A percentile compares a stretch with the other conserved stretches of the same genome.
Evolutionary conservation across 1,140 invertebrate genomes (phyloP).

Genomic region (Platyscapa corneri): DNA sequence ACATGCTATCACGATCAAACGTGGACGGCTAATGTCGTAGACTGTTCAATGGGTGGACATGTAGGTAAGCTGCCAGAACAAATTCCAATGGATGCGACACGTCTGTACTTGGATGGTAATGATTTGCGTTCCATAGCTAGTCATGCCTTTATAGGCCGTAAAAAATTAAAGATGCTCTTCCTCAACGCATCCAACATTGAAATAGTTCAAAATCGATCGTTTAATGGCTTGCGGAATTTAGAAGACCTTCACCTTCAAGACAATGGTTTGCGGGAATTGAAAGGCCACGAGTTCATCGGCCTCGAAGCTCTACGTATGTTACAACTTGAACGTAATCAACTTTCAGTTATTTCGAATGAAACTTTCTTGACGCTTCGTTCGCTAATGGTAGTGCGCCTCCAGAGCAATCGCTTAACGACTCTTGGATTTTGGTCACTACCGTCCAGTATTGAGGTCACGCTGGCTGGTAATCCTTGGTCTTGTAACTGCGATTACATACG

Average conservation of each 20-base stretch:
- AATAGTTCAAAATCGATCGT: conserved; percentile 90
- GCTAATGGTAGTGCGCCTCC: conserved; percentile 82
- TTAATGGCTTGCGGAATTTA: conserved; percentile 89
- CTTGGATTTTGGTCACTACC: conserved; percentile 86
- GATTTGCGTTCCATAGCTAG: conserved; percentile 84
- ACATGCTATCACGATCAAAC: conserved; percentile 94
- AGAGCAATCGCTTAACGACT: conserved; percentile 84
- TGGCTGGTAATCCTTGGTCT: conserved; percentile 89
- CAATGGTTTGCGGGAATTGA: conserved; percentile 83
- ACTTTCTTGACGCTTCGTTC: conserved; percentile 85
- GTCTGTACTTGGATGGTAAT: conserved; percentile 92
- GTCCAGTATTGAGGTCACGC: conserved; percentile 79
- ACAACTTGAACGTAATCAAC: conserved; percentile 81
- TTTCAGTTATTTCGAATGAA: conserved; percentile 83
- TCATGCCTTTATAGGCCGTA: conserved; percentile 93
- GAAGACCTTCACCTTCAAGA: conserved; percentile 87
- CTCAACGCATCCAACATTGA: conserved; percentile 91
- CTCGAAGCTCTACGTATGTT: conserved; percentile 79
- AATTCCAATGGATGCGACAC: conserved; percentile 94
- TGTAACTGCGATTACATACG: conserved; percentile 90
- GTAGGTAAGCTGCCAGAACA: conserved; percentile 83
- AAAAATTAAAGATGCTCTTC: conserved; percentile 87
- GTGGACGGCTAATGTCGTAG: conserved; percentile 93
- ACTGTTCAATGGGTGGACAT: conserved; percentile 87
- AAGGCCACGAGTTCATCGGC: conserved; percentile 89